These are phyloP conservation scores for Ictalurus furcatus DNA, from an alignment of 2,113 vertebrate species.

Conservation along the genomic window DNA sequence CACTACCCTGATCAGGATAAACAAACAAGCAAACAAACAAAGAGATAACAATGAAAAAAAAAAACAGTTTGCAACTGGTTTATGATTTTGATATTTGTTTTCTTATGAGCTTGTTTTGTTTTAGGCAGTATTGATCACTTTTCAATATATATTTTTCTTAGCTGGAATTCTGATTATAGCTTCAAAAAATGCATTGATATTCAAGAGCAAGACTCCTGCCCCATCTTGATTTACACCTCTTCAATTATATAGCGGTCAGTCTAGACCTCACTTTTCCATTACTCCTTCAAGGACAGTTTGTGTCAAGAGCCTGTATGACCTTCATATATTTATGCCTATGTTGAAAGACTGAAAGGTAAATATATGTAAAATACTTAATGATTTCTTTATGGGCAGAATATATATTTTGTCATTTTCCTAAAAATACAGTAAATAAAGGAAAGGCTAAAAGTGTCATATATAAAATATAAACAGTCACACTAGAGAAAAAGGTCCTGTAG, in stretches of 20 bases:
- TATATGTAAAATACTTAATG: background rate
- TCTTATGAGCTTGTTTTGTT: background rate
- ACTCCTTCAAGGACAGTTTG: slow-evolving; percentile 51
- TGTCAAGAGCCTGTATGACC: slow-evolving; percentile 32
- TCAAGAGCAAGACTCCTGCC: slow-evolving; percentile 44
- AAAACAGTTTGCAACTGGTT: background rate
- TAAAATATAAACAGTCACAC: background rate
- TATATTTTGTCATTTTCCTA: background rate
- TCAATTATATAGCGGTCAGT: slow-evolving; percentile 73
- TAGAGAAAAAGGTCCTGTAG: background rate
- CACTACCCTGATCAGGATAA: background rate
- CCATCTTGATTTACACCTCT: slow-evolving; percentile 75
- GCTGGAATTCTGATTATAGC: slow-evolving; percentile 25
- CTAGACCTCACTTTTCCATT: slow-evolving; percentile 65
- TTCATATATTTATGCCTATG: slow-evolving; percentile 18
- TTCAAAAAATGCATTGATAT: slow-evolving; percentile 50
- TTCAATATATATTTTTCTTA: background rate
- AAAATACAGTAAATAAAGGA: background rate
- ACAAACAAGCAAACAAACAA: background rate
- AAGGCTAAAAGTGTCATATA: background rate
- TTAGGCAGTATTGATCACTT: background rate
- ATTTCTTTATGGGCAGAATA: background rate
- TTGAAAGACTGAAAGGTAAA: background rate
- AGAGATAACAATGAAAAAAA: background rate
- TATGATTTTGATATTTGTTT: background rate